Percentiles rank a stretch among this genome's conserved stretches.
phyloP scores from a whole-genome alignment of 1,140 invertebrate genomes.

The Danaus melanippus region DNA sequence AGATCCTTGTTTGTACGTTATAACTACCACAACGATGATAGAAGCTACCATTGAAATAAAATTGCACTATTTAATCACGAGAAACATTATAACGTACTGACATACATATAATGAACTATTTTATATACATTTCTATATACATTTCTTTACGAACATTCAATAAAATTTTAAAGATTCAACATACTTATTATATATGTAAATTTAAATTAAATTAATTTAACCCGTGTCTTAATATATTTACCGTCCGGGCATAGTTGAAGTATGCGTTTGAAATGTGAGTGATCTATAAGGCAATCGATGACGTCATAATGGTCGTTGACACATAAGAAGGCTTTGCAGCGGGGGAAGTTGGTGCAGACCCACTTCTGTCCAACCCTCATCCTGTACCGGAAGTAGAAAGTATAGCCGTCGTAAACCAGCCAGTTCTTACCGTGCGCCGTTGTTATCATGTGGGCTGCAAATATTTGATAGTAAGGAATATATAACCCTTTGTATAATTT shows the following conservation, averaged over 20 bases:
- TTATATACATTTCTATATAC: too few relatives aligned
- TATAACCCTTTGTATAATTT: too few relatives aligned
- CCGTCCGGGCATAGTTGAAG: constrained; percentile 18
- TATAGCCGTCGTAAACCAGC: constrained; percentile 32
- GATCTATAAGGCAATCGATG: constrained; percentile 6
- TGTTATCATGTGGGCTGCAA: constrained; percentile 32
- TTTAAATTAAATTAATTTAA: neutral
- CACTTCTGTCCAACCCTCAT: constrained; percentile 31
- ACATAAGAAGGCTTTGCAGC: constrained; percentile 29
- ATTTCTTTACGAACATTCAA: too few relatives aligned
- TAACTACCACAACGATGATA: too few relatives aligned
- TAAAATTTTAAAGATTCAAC: too few relatives aligned
- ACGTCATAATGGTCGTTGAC: constrained; percentile 16
- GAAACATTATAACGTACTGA: too few relatives aligned
- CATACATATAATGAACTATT: too few relatives aligned
- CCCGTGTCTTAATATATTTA: constrained; percentile 14
- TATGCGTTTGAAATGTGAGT: constrained; percentile 16
- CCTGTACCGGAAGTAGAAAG: constrained; percentile 43
- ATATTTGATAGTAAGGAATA: neutral
- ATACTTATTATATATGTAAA: too few relatives aligned
- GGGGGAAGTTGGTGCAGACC: constrained; percentile 41
- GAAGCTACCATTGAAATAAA: too few relatives aligned
- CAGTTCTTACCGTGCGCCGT: constrained; percentile 34
- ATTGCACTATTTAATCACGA: too few relatives aligned
- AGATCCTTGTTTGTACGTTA: too few relatives aligned